A percentile compares a stretch with the other conserved stretches of the same genome.
Conservation (phyloP, 1,140 invertebrate genomes). For the Holcopasites calliopsidis region DNA sequence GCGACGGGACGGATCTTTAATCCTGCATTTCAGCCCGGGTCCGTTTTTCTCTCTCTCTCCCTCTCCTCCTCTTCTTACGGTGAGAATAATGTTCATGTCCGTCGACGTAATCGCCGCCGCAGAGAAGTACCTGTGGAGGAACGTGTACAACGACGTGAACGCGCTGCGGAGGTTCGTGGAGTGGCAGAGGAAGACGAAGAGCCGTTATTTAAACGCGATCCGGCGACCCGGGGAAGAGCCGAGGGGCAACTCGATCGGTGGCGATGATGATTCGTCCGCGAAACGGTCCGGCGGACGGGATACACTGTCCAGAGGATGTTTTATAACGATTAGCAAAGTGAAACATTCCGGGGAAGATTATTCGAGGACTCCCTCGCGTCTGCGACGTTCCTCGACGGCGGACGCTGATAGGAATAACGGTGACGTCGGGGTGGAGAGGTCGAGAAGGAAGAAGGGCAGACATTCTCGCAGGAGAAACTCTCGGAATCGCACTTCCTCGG, state of each 20-base stretch:
- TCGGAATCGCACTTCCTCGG: neutral
- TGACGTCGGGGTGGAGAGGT: accelerated
- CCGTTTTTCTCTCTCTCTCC: neutral
- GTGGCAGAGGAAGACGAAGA: too few species aligned
- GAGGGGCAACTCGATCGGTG: too few species aligned
- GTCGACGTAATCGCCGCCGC: constrained; percentile 34
- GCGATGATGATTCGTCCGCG: too few species aligned
- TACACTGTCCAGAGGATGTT: too few species aligned
- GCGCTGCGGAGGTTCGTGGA: neutral
- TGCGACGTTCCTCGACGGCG: neutral
- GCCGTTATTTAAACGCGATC: too few species aligned
- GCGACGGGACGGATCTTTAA: too few species aligned
- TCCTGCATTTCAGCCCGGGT: neutral
- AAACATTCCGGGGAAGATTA: too few species aligned
- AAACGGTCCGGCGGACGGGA: too few species aligned
- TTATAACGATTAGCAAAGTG: too few species aligned
- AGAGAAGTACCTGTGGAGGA: constrained; percentile 30
- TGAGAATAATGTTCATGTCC: neutral
- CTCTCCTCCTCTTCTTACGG: neutral
- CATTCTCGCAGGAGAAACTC: neutral
- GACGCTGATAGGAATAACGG: neutral
- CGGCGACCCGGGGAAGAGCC: accelerated
- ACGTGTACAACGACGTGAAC: constrained; percentile 26
- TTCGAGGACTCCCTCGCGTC: too few species aligned
- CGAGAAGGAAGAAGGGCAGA: neutral